Percentiles rank a stretch among this genome's conserved stretches.
Conservation (phyloP, 2,888 invertebrate species). For the Prosopocoilus inquinatus region DNA sequence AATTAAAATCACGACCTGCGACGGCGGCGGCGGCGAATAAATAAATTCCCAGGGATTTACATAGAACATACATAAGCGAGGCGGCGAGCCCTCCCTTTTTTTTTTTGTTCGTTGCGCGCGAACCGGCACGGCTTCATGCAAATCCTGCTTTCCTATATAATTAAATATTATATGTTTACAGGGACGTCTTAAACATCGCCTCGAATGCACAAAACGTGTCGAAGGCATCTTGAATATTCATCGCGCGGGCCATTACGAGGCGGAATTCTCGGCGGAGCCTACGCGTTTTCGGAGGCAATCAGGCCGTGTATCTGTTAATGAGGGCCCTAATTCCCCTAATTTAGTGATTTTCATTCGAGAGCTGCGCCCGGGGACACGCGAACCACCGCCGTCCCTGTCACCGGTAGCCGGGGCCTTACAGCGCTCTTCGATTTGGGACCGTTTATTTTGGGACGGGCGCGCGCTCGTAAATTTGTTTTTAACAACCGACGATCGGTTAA, state of each 20-base stretch:
- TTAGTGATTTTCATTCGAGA: constrained; percentile 43
- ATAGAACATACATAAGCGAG: too few species aligned
- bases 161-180: constrained; percentile 15
- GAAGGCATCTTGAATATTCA: constrained; percentile 35
- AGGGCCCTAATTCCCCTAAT: constrained; percentile 49
- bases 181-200: constrained; percentile 19
- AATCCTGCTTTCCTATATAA: constrained; percentile 18
- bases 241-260: constrained; percentile 27
- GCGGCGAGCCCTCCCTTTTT: too few species aligned
- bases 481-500: constrained; percentile 22
- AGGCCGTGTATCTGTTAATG: constrained; percentile 49
- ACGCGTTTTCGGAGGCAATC: constrained; percentile 34
- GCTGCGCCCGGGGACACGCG: constrained; percentile 4
- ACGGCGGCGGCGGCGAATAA: too few species aligned
- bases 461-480: constrained; percentile 19
- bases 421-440: constrained; percentile 2
- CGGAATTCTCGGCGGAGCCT: constrained; percentile 28
- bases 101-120: too few species aligned
- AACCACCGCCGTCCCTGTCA: background rate
- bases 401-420: constrained; percentile 1
- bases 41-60: too few species aligned
- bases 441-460: constrained; percentile 10
- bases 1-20: background rate
- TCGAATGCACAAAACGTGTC: constrained; percentile 37
- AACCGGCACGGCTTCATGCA: constrained; percentile 15